Evolutionary conservation across 2,113 vertebrate species (phyloP), one percentile per base, ranked within the genome.

Genomic region (Talpa occidentalis): DNA sequence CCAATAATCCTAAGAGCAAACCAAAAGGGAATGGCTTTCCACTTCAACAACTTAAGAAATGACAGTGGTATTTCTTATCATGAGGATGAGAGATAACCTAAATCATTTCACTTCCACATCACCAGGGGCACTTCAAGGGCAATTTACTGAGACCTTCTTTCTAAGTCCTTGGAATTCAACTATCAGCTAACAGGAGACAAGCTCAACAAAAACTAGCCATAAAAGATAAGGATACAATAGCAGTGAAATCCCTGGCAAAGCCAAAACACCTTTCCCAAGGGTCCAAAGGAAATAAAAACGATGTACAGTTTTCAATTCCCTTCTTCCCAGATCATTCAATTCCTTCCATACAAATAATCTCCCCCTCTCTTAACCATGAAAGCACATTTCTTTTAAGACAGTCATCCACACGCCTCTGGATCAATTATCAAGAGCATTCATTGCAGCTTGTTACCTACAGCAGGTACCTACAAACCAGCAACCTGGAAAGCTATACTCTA

Each of bases 241-340:
- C 44, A 70, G 28, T 85, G 17, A 92, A 91, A 89, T 66, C 44
- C 82, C 76, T 72, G 3, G 35, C 30, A 94, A 83, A 47, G 76
- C 19, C 64, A 82, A 44, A 67, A 17, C 32, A 90, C 30, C 32
- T 49, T 89, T 37, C 84, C 67, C 40, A 84, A 84, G 37, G 32
- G 26, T 64, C n/a, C 84, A 91, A 84, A 85, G 37, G 9, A 54
- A 22, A 67, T 35, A 79, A 83, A 54, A 64, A 88, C 1, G 2
- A 56, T 5, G 26, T 1, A 14, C 14, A 47, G 10, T 78, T 94
- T 90, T 30, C 40, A 82, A 67, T 60, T 62, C n/a, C 6, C 6
- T 6, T 0, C 40, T 78, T 56, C 26, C 66, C 28, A 73, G 40
- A 62, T 66, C 66, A 92, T 37, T 73, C 47, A 44, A 3, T 30